Conservation (phyloP, 2,113 vertebrate species). For the Xenotilapia caudafasciata region DNA sequence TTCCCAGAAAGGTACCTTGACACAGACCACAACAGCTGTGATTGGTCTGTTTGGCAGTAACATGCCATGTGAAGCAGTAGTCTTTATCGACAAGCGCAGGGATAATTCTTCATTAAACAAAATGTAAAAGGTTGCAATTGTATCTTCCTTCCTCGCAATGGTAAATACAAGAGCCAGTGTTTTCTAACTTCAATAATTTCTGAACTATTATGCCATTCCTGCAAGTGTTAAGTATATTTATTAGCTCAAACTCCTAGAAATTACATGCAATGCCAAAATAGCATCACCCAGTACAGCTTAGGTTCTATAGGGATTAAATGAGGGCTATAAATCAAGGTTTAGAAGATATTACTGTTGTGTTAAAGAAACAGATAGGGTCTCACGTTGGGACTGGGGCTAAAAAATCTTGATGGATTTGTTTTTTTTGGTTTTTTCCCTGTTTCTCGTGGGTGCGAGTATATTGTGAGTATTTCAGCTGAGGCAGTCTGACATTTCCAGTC, state of each 20-base stretch:
- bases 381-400: not conserved
- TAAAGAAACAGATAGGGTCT: not conserved
- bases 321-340: not conserved
- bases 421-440: rapidly evolving
- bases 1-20: not conserved
- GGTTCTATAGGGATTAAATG: not conserved
- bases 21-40: not conserved
- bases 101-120: not conserved
- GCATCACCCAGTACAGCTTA: not conserved
- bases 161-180: not conserved
- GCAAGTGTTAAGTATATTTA: not conserved
- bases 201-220: not conserved
- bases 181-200: not conserved
- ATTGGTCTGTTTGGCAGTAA: not conserved
- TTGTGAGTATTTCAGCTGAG: not conserved
- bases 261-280: not conserved
- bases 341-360: not conserved
- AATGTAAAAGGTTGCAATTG: not conserved
- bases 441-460: not conserved
- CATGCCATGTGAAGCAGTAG: not conserved
- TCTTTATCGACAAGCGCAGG: not conserved
- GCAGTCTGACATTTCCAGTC: not conserved
- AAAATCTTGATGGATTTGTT: not conserved
- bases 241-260: not conserved
- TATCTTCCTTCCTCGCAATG: not conserved